Evolutionary conservation across 2,888 invertebrate genomes (phyloP).

Genomic region (Drosophila suboccidentalis): DNA sequence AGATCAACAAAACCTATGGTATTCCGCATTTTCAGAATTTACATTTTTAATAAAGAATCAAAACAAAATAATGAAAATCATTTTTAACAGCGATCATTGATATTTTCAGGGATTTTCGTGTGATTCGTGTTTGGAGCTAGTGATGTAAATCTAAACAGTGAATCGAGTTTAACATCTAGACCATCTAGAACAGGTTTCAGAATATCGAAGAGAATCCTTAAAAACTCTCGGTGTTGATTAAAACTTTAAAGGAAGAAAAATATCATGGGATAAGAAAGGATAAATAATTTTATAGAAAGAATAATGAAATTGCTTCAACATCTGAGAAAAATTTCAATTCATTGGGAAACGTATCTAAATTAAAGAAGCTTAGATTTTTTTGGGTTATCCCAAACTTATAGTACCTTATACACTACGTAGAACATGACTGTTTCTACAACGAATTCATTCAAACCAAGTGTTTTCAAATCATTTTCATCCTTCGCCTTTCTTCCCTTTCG

Average conservation of each 20-base stretch:
- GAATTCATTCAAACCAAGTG: no score
- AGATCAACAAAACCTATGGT: conserved; percentile 68
- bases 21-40: conserved; percentile 81
- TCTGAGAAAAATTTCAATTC: no score
- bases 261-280: neutral
- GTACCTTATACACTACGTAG: no score
- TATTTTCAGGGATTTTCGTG: neutral
- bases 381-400: no score
- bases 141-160: no score
- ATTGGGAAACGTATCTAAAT: no score
- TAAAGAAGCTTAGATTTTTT: no score
- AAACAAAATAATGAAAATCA: conserved; percentile 31
- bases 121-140: neutral
- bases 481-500: neutral
- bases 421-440: no score
- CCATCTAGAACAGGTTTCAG: neutral
- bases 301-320: no score
- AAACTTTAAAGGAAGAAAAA: neutral
- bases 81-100: neutral
- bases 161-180: no score
- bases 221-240: neutral
- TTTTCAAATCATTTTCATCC: no score
- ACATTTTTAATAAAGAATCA: conserved; percentile 79
- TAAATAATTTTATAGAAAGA: no score
- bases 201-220: neutral